Evolutionary conservation across 2,797 vertebrate species (phyloP).

Genomic region (Rhinoraja longicauda): DNA sequence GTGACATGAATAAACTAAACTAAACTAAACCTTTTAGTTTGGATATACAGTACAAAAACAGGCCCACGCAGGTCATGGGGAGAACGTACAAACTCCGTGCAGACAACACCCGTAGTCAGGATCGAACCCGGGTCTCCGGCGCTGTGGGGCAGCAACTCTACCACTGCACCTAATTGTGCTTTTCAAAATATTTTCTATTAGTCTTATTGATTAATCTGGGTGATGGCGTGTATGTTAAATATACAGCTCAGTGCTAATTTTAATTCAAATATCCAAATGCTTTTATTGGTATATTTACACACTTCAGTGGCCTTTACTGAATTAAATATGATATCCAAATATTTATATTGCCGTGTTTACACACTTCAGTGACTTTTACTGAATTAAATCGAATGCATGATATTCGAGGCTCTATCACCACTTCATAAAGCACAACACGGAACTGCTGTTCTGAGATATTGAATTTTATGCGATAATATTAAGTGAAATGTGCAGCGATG

Average conservation of each 20-base stretch:
- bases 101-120: too few relatives aligned
- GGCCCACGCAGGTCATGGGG: too few relatives aligned
- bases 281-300: background rate
- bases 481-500: background rate
- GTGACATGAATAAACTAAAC: too few relatives aligned
- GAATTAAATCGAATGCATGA: background rate
- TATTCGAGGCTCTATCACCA: background rate
- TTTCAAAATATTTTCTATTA: background rate
- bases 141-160: too few relatives aligned
- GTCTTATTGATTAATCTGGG: background rate
- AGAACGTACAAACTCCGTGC: too few relatives aligned
- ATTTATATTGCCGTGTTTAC: background rate
- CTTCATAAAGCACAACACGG: background rate
- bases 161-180: background rate
- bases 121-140: too few relatives aligned
- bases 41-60: too few relatives aligned
- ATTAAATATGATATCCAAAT: background rate
- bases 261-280: background rate
- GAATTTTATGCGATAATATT: constrained; percentile 14
- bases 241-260: background rate
- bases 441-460: background rate
- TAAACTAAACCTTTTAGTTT: too few relatives aligned
- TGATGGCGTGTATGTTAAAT: background rate
- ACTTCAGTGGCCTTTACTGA: background rate
- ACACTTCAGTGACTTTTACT: background rate